These are phyloP conservation scores for Proterorhinus semilunaris DNA, from an alignment of 2,113 vertebrate species.

Conservation along the genomic window DNA sequence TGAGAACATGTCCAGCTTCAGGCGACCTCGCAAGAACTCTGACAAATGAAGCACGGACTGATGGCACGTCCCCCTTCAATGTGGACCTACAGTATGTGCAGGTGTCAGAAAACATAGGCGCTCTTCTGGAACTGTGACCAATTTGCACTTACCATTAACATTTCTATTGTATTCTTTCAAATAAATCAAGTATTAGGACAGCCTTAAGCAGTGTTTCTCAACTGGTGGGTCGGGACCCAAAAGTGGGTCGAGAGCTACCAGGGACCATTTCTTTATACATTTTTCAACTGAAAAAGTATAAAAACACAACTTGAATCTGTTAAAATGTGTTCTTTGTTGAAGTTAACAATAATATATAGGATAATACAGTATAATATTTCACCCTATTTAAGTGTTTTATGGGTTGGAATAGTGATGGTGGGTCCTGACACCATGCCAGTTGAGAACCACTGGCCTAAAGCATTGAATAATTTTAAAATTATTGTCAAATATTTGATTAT, in stretches of 20 bases:
- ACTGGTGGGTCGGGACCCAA: no score
- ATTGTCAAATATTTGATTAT: neutral
- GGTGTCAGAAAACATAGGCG: slow-evolving; percentile 35
- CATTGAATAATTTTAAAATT: slow-evolving; percentile 12
- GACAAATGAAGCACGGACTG: slow-evolving; percentile 84
- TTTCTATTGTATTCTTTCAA: slow-evolving; percentile 75
- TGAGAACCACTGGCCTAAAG: no score
- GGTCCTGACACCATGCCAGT: no score
- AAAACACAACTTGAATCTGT: no score
- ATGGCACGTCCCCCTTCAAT: slow-evolving; percentile 18
- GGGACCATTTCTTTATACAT: no score
- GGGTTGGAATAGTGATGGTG: no score
- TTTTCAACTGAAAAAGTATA: no score
- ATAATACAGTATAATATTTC: no score
- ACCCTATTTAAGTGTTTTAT: no score
- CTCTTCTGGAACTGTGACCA: slow-evolving; percentile 63
- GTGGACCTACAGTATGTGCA: slow-evolving; percentile 9
- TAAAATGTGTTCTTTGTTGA: no score
- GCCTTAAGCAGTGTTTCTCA: neutral
- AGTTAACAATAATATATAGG: no score
- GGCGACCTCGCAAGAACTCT: slow-evolving; percentile 88
- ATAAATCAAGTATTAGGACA: slow-evolving; percentile 55
- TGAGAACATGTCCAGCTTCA: slow-evolving; percentile 93
- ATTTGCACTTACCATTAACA: slow-evolving; percentile 84
- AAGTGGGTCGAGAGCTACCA: no score